Evolutionary conservation across 2,888 invertebrate genomes (phyloP).

Genomic region (Dichetophora obliterata): DNA sequence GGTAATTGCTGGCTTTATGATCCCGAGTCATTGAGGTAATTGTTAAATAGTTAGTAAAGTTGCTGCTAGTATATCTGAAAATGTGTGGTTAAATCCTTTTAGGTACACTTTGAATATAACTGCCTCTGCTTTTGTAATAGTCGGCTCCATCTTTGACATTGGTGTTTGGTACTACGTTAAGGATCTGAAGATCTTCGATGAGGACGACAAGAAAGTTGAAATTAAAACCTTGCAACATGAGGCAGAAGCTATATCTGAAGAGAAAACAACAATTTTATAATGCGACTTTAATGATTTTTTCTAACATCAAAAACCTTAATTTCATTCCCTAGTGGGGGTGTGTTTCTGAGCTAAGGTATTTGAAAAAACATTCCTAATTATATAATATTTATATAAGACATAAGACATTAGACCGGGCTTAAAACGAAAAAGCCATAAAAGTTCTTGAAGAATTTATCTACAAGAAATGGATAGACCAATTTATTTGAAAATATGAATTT

Average conservation of each 20-base stretch:
- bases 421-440: no score
- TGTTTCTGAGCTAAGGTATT: no score
- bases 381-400: no score
- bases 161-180: constrained; percentile 80
- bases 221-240: constrained; percentile 65
- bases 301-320: neutral
- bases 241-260: constrained; percentile 62
- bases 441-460: no score
- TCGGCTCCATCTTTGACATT: constrained; percentile 77
- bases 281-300: neutral
- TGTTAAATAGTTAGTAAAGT: neutral
- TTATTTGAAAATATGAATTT: no score
- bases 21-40: constrained; percentile 72
- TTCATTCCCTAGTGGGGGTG: no score
- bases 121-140: constrained; percentile 75
- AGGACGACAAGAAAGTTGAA: constrained; percentile 71
- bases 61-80: neutral
- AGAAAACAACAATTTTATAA: constrained; percentile 63
- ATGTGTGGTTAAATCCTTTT: neutral
- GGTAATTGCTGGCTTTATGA: constrained; percentile 84
- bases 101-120: constrained; percentile 77
- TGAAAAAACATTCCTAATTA: no score
- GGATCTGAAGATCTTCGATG: constrained; percentile 77
- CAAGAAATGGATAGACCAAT: no score
- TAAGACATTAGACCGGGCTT: no score